phyloP scores from a whole-genome alignment of 2,888 invertebrate species.

The Rhyacophila evoluta region DNA sequence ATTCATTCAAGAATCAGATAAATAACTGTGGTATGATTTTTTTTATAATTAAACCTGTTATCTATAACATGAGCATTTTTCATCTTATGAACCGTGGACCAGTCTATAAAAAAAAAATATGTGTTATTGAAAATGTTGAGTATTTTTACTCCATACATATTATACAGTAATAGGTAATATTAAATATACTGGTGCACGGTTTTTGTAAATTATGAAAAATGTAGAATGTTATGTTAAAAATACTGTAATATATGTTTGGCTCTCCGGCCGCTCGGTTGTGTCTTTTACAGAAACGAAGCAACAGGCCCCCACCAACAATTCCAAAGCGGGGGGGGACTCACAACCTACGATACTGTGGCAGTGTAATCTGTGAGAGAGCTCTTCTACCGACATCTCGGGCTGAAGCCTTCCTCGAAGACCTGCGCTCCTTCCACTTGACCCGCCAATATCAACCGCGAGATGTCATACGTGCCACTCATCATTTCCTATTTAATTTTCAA shows the following conservation, averaged over 20 bases:
- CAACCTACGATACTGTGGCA: constrained; percentile 99
- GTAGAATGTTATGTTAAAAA: no score
- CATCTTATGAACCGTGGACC: no score
- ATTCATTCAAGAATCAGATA: no score
- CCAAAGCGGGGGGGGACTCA: constrained; percentile 88
- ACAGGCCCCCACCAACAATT: constrained; percentile 80
- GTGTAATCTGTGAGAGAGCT: constrained; percentile 87
- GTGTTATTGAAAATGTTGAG: no score
- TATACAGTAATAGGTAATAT: no score
- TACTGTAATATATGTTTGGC: neutral
- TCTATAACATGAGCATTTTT: no score
- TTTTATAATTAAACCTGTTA: no score
- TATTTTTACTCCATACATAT: no score
- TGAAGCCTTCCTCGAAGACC: constrained; percentile 36
- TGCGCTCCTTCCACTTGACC: constrained; percentile 52
- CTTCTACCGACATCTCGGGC: neutral
- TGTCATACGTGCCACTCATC: constrained; percentile 48
- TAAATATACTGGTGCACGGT: no score
- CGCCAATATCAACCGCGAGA: constrained; percentile 10
- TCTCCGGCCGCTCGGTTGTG: neutral
- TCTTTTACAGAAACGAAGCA: constrained; percentile 87
- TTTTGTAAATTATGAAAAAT: no score
- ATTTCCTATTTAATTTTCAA: constrained; percentile 34
- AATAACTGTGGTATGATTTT: no score
- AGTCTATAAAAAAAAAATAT: no score